phyloP scores from a whole-genome alignment of 2,797 vertebrate species.

The Margarornis squamiger region DNA sequence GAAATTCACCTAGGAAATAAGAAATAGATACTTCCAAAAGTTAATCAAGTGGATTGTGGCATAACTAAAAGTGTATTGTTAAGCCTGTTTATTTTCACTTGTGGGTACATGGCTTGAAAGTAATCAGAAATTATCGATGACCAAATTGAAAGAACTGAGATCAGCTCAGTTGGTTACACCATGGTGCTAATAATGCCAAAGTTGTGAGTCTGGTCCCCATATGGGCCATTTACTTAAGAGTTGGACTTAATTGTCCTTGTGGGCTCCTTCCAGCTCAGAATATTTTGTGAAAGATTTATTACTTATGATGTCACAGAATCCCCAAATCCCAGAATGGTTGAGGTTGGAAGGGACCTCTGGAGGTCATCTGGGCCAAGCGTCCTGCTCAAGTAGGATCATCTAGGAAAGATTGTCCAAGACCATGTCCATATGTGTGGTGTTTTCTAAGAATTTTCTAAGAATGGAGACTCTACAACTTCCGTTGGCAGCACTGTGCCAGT shows the following conservation, averaged over 20 bases:
- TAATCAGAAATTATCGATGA: background rate
- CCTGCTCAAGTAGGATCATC: background rate
- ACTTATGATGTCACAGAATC: background rate
- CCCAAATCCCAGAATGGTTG: background rate
- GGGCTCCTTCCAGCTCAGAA: background rate
- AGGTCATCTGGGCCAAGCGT: background rate
- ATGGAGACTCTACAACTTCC: background rate
- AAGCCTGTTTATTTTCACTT: background rate
- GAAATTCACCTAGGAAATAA: background rate
- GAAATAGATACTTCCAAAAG: background rate
- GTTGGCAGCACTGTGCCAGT: background rate
- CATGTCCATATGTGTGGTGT: rapidly evolving
- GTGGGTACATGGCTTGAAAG: background rate
- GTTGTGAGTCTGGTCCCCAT: background rate
- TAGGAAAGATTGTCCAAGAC: background rate
- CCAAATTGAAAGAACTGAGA: background rate
- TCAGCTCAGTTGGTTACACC: background rate
- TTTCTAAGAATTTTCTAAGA: background rate
- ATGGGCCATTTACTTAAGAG: background rate
- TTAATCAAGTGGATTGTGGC: background rate
- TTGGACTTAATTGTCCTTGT: background rate
- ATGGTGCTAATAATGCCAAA: background rate
- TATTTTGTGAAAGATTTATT: background rate
- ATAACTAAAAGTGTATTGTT: background rate
- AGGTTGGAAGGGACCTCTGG: background rate